phyloP scores from a whole-genome alignment of 2,797 vertebrate genomes.

The Lates japonicus region DNA sequence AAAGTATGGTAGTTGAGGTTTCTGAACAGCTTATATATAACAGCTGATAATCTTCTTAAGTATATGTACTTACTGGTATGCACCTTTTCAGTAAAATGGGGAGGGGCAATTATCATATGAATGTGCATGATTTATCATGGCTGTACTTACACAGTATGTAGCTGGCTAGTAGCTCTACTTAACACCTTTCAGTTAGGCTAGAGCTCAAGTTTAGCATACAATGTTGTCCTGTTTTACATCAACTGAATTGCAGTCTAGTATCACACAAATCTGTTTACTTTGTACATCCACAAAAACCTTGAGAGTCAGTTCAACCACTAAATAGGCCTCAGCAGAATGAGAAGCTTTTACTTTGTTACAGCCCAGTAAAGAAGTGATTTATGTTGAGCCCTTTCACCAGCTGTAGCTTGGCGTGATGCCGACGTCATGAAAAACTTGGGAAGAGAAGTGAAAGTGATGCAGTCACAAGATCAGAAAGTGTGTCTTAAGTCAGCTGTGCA shows the following conservation, averaged over 20 bases:
- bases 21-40: background rate
- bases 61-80: background rate
- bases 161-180: background rate
- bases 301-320: background rate
- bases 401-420: background rate
- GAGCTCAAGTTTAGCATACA: background rate
- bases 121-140: background rate
- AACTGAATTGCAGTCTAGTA: constrained; percentile 17
- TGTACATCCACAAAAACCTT: constrained; percentile 2
- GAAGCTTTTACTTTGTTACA: constrained; percentile 1
- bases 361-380: constrained; percentile 11
- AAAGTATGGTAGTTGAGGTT: background rate
- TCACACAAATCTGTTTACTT: background rate
- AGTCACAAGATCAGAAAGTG: constrained; percentile 26
- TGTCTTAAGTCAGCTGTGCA: constrained; percentile 13
- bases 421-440: background rate
- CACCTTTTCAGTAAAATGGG: background rate
- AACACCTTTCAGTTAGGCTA: background rate
- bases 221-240: constrained; percentile 9
- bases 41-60: background rate
- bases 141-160: background rate
- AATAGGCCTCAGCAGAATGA: background rate
- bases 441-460: constrained; percentile 62
- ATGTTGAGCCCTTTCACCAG: constrained; percentile 17
- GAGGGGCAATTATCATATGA: background rate